Conservation (phyloP, 92 coral and sea anemone genomes). For the Parazoanthus swiftii region DNA sequence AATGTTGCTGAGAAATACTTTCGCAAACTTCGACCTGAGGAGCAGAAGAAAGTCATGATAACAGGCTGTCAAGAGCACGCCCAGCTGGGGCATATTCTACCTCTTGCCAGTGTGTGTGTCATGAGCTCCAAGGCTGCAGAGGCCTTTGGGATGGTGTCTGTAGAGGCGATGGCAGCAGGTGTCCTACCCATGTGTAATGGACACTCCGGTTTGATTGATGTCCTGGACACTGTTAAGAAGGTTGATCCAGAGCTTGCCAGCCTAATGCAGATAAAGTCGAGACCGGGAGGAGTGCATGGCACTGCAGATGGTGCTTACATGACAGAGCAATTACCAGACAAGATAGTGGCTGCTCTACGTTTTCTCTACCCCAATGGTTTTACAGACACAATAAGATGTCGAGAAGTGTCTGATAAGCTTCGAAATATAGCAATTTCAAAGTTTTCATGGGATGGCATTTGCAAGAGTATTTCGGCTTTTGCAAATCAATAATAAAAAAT, state of each 20-base stretch:
- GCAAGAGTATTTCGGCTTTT: slow-evolving; percentile 57
- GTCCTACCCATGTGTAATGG: no score
- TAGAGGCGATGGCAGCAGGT: no score
- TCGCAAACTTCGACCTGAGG: slow-evolving; percentile 66
- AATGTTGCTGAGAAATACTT: slow-evolving; percentile 49
- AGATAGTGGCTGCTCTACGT: slow-evolving; percentile 54
- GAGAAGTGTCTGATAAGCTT: slow-evolving; percentile 62
- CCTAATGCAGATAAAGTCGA: slow-evolving; percentile 34
- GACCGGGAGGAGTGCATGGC: slow-evolving; percentile 71
- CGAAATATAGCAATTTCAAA: slow-evolving; percentile 64
- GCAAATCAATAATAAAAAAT: no score
- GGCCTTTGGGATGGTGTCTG: no score
- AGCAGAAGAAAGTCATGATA: slow-evolving; percentile 59
- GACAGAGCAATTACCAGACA: slow-evolving; percentile 62
- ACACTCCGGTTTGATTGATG: no score
- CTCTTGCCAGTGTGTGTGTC: no score
- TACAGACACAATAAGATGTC: slow-evolving; percentile 46
- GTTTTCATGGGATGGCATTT: slow-evolving; percentile 76
- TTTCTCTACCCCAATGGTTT: slow-evolving; percentile 71
- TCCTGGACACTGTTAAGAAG: no score
- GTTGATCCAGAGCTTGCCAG: no score
- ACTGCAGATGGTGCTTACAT: slow-evolving; percentile 76
- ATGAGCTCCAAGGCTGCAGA: no score
- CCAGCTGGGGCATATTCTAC: no score
- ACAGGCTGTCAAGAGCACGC: slow-evolving; percentile 72